Evolutionary conservation across 1,140 invertebrate genomes (phyloP).

Genomic region (Daktulosphaira vitifoliae): DNA sequence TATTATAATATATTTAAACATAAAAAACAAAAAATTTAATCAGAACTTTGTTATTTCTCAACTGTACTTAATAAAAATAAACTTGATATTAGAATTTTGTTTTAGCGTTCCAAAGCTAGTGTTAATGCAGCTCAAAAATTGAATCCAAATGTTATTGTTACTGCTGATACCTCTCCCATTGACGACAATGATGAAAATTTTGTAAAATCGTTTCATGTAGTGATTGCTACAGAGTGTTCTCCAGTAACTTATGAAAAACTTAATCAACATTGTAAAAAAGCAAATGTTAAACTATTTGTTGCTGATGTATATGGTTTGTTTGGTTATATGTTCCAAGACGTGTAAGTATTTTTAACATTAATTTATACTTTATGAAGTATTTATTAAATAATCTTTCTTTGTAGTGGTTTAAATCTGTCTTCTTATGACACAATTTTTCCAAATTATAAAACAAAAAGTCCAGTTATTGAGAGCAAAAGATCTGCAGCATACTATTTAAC

Average conservation of each 20-base stretch:
- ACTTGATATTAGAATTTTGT: conserved; percentile 37
- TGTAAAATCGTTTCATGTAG: conserved; percentile 67
- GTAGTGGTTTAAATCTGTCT: neutral
- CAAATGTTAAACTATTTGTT: conserved; percentile 75
- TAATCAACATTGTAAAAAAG: conserved; percentile 67
- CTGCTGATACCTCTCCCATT: conserved; percentile 58
- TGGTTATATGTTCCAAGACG: conserved; percentile 84
- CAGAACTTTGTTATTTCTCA: too few relatives aligned
- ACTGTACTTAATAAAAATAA: conserved; percentile 22
- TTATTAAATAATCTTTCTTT: conserved; percentile 27
- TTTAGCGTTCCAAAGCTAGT: conserved; percentile 75
- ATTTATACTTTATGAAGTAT: conserved; percentile 3
- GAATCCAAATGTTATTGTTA: conserved; percentile 87
- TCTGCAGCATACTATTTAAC: neutral
- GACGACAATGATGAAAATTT: conserved; percentile 51
- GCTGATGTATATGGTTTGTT: conserved; percentile 90
- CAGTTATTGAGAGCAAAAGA: neutral
- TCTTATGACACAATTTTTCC: neutral
- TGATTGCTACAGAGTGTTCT: conserved; percentile 68
- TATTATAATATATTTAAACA: too few relatives aligned
- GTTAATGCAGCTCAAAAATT: conserved; percentile 64
- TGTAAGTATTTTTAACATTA: conserved; percentile 63
- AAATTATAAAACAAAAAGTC: neutral
- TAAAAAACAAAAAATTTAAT: too few relatives aligned
- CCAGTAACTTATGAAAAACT: conserved; percentile 63